Conservation (phyloP, 2,888 invertebrate genomes). For the Eupelmus urozonus region DNA sequence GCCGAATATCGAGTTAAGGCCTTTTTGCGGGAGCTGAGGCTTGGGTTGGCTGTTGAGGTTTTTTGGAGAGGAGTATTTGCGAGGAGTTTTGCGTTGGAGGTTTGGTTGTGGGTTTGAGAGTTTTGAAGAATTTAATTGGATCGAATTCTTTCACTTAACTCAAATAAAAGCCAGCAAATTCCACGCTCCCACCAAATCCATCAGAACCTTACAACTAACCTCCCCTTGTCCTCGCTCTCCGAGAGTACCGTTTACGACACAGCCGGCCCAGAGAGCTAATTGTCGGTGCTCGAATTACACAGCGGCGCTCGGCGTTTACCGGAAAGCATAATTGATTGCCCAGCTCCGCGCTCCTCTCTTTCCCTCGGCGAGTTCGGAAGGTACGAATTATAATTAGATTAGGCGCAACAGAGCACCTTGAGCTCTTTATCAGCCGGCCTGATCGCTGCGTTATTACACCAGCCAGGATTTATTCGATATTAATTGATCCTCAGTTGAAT, state of each 20-base stretch:
- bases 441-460: slow-evolving; percentile 20
- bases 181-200: background rate
- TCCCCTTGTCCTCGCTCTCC: background rate
- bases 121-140: too few species aligned
- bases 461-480: slow-evolving; percentile 20
- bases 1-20: slow-evolving; percentile 12
- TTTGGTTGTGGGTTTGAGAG: too few species aligned
- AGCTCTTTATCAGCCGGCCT: slow-evolving; percentile 70
- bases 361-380: slow-evolving; percentile 53
- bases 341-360: background rate
- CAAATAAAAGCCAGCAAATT: too few species aligned
- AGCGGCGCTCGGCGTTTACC: background rate
- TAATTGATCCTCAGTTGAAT: slow-evolving; percentile 20
- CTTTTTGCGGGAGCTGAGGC: background rate
- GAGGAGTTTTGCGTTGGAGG: too few species aligned
- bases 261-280: slow-evolving; percentile 23
- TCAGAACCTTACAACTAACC: background rate
- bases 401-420: slow-evolving; percentile 64
- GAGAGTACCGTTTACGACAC: slow-evolving; percentile 26
- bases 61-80: too few species aligned
- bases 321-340: slow-evolving; percentile 72
- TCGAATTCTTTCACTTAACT: too few species aligned
- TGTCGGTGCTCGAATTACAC: background rate
- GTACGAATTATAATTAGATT: slow-evolving; percentile 76
- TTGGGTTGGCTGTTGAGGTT: background rate